Conservation (phyloP, 2,888 invertebrate genomes). For the Nephrotoma appendiculata region DNA sequence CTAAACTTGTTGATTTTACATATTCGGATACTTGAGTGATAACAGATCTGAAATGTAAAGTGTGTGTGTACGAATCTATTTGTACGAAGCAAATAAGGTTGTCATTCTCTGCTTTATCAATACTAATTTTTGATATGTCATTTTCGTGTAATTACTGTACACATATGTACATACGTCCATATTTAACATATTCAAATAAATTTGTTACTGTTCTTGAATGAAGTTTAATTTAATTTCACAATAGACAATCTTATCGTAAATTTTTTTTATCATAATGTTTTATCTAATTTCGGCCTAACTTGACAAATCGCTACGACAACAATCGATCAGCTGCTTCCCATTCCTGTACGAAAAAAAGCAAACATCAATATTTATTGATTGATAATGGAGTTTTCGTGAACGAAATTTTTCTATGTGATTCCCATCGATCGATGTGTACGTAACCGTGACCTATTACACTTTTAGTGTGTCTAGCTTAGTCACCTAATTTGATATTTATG, state of each 20-base stretch:
- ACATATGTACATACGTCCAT: not conserved
- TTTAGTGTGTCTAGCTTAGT: not conserved
- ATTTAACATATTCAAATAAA: not conserved
- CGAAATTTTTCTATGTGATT: not conserved
- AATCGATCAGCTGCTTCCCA: not conserved
- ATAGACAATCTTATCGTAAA: not conserved
- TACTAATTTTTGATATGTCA: too few relatives aligned
- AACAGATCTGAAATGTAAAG: too few relatives aligned
- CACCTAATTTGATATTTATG: not conserved
- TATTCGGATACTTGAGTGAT: too few relatives aligned
- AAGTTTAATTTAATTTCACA: not conserved
- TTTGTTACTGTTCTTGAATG: not conserved
- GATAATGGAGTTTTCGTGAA: not conserved
- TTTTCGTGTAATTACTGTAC: too few relatives aligned
- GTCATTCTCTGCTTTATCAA: too few relatives aligned
- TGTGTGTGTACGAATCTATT: too few relatives aligned
- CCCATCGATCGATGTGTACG: not conserved
- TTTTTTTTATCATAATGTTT: not conserved
- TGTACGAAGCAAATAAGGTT: too few relatives aligned
- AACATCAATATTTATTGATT: not conserved
- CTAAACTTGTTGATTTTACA: too few relatives aligned
- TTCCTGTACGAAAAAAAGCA: not conserved
- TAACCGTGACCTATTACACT: not conserved
- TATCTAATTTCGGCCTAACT: not conserved
- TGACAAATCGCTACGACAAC: not conserved